Base-by-base conservation (phyloP, 2,888 invertebrate genomes). In the Ornithoptera alexandrae region DNA sequence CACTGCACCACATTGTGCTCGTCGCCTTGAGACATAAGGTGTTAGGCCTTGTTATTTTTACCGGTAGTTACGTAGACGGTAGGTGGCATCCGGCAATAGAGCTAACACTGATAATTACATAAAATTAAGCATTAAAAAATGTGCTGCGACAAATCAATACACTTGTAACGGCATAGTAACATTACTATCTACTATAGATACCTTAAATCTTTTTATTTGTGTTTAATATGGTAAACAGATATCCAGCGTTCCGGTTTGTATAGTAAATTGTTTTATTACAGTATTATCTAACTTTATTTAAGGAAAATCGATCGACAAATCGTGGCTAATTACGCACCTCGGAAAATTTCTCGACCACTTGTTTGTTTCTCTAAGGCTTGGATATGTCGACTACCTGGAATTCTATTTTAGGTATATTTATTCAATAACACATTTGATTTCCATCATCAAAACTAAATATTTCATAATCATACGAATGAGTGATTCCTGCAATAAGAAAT, bases 311-410 rank as follows among this genome's bases (percentile, higher is more conserved):
- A 71, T 72, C 68, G 72, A 77, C 74, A 77, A 76, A 77, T 78
- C 65, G 73, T 65, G n/a, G 70, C 70, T 68, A 24, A 68, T 68
- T 68, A 68, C 72, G 66, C 72, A 71, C 69, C 70, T 42, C 18
- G 64, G 60, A 68, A 70, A 84, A 78, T 73, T 82, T 85, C 84
- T 83, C 84, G 67, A 71, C 36, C 69, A 69, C 71, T 64, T 82
- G 81, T 83, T 85, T 85, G 79, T 87, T 87, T 82, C 72, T 77
- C 74, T 74, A 72, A 73, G 68, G 53, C 68, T 72, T 71, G 63
- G 74, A 78, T 79, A 75, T 74, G 76, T 77, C 76, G 74, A 70
- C 68, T 74, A 72, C 42, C 68, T 58, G 69, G 65, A 61, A 57
- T 15, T 62, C 62, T 69, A 69, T 66, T 69, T 69, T 50, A 39